Evolutionary conservation across 2,797 vertebrate genomes (phyloP).

Genomic region (Gila robusta): DNA sequence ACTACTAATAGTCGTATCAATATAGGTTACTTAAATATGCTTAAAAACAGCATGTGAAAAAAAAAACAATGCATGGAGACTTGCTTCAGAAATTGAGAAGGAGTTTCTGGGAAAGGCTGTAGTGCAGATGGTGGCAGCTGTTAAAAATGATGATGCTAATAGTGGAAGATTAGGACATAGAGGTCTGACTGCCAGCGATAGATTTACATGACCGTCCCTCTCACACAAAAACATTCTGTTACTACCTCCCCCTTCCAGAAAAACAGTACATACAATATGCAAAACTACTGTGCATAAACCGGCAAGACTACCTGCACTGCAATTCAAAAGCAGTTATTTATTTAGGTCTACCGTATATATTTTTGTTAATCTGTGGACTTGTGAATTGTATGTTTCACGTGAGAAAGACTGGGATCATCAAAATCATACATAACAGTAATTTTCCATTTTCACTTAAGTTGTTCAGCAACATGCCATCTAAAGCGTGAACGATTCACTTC

Average conservation of each 20-base stretch:
- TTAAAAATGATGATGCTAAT: slow-evolving; percentile 36
- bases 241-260: not conserved
- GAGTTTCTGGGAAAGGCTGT: slow-evolving; percentile 25
- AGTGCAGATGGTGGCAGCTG: slow-evolving; percentile 41
- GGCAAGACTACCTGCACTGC: not conserved
- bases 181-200: slow-evolving; percentile 46
- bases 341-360: not conserved
- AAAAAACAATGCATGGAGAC: not conserved
- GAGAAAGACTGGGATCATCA: not conserved
- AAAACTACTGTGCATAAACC: slow-evolving; percentile 9
- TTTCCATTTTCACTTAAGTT: not conserved
- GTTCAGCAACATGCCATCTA: not conserved
- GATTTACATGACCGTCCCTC: slow-evolving; percentile 61
- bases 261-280: not conserved
- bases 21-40: not conserved
- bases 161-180: slow-evolving; percentile 39
- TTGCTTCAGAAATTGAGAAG: slow-evolving; percentile 27
- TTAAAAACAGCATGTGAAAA: slow-evolving; percentile 14
- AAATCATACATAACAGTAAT: not conserved
- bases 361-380: not conserved
- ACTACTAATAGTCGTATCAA: not conserved
- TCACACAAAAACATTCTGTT: slow-evolving; percentile 37
- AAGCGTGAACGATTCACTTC: not conserved
- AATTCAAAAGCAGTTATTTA: slow-evolving; percentile 1
- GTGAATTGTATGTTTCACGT: not conserved